Evolutionary conservation across 1,140 invertebrate genomes (phyloP).

Genomic region (Listronotus oregonensis): DNA sequence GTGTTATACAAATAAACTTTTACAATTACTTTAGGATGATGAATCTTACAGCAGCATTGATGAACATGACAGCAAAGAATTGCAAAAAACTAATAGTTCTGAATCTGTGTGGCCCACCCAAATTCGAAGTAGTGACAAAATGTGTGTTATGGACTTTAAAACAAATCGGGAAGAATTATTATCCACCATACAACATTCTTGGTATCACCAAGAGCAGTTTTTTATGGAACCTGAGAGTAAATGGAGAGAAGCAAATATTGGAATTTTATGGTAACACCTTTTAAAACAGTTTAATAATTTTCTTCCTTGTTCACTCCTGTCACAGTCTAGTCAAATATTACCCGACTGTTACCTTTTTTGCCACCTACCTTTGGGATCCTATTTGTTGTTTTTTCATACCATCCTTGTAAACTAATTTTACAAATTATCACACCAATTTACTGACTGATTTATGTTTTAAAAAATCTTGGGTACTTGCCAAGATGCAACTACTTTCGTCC

Average conservation of each 20-base stretch:
- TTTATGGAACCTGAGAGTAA: slow-evolving; percentile 42
- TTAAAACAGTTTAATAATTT: no score
- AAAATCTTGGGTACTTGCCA: no score
- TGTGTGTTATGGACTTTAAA: slow-evolving; percentile 36
- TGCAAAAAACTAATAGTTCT: background rate
- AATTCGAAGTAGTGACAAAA: slow-evolving; percentile 29
- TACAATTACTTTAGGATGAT: slow-evolving; percentile 22
- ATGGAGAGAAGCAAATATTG: slow-evolving; percentile 46
- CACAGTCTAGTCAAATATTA: no score
- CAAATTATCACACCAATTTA: no score
- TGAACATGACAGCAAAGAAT: slow-evolving; percentile 7
- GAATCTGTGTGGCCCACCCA: slow-evolving; percentile 4
- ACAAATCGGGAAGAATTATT: slow-evolving; percentile 39
- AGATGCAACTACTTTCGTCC: no score
- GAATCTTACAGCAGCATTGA: slow-evolving; percentile 19
- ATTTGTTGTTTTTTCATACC: no score
- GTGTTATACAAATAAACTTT: no score
- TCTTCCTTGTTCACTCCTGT: no score
- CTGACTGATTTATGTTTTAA: no score
- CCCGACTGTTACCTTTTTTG: no score
- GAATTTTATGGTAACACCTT: slow-evolving; percentile 45
- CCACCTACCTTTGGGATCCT: no score
- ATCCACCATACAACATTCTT: slow-evolving; percentile 44
- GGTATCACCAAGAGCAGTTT: slow-evolving; percentile 39
- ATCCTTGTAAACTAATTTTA: no score